A percentile compares a stretch with the other conserved stretches of the same genome.
Evolutionary conservation across 2,888 invertebrate genomes (phyloP).

Genomic region (Tethea ocularis): DNA sequence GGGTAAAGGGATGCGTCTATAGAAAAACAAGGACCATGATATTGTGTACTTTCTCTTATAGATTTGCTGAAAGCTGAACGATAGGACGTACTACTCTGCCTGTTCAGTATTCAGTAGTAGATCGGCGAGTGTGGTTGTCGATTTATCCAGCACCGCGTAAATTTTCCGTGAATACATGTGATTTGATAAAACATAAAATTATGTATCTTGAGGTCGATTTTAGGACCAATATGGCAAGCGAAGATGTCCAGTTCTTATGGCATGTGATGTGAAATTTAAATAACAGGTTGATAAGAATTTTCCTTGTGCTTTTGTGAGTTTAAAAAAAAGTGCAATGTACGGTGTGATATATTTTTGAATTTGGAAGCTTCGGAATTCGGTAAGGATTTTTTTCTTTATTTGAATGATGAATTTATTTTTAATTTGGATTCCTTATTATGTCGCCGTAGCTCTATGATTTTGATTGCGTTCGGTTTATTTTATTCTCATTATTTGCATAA

Average conservation of each 20-base stretch:
- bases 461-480: background rate
- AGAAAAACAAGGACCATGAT: conserved; percentile 46
- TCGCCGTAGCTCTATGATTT: background rate
- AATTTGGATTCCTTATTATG: background rate
- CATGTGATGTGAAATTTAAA: conserved; percentile 2
- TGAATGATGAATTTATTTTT: background rate
- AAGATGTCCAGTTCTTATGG: background rate
- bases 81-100: conserved; percentile 1
- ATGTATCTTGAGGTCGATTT: conserved; percentile 30
- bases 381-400: conserved; percentile 12
- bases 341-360: conserved; percentile 34
- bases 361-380: conserved; percentile 26
- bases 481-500: conserved; percentile 9
- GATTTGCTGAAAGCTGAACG: conserved; percentile 74
- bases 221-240: conserved; percentile 16
- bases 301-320: background rate
- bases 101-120: conserved; percentile 30
- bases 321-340: conserved; percentile 9
- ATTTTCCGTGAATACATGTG: conserved; percentile 32
- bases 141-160: conserved; percentile 26
- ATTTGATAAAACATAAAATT: conserved; percentile 25
- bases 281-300: background rate
- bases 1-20: conserved; percentile 20
- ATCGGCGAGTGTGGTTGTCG: conserved; percentile 22
- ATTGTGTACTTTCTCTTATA: conserved; percentile 74